A percentile compares a stretch with the other conserved stretches of the same genome.
phyloP scores from a whole-genome alignment of 2,113 vertebrate species.

The Gavialis gangeticus region DNA sequence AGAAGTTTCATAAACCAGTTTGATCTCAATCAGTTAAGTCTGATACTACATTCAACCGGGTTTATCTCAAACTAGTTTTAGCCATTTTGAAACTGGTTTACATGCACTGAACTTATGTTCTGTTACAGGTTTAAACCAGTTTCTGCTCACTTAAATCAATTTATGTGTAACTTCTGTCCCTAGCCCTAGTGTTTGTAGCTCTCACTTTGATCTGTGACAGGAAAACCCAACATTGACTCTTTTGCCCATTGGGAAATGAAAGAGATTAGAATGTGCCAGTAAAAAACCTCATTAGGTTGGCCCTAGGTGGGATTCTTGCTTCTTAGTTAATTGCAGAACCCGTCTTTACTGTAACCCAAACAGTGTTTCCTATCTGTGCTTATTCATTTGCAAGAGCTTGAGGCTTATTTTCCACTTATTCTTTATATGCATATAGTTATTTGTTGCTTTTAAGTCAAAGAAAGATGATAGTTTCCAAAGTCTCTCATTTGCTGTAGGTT shows the following conservation, averaged over 20 bases:
- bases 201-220: constrained; percentile 47
- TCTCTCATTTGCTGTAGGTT: neutral
- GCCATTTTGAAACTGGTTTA: no score
- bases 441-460: constrained; percentile 28
- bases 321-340: constrained; percentile 32
- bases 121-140: no score
- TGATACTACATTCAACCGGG: no score
- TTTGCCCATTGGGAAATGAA: constrained; percentile 34
- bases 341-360: constrained; percentile 8
- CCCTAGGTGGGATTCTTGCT: constrained; percentile 25
- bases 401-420: constrained; percentile 46
- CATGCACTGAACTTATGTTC: no score
- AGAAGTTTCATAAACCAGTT: no score
- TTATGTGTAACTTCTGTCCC: neutral
- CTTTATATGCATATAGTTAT: neutral
- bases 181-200: constrained; percentile 33
- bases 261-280: constrained; percentile 42
- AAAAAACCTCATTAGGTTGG: constrained; percentile 1
- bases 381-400: constrained; percentile 16
- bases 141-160: no score
- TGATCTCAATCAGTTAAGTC: no score
- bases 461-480: neutral
- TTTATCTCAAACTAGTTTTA: no score
- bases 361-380: neutral
- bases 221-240: constrained; percentile 25